phyloP scores from a whole-genome alignment of 92 coral and sea anemone species.

The Scolanthus callimorphus region DNA sequence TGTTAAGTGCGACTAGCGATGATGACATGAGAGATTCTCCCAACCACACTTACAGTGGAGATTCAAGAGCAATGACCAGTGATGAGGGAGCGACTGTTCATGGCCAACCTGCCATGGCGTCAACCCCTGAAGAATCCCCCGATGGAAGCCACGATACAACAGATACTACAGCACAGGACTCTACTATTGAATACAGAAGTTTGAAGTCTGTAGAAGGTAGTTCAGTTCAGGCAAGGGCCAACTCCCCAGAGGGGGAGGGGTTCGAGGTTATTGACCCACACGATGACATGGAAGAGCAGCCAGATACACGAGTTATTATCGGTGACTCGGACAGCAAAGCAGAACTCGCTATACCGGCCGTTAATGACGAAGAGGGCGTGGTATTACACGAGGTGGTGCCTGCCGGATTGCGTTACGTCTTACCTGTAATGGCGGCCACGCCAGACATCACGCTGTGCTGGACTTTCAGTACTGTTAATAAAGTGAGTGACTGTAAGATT shows the following conservation, averaged over 20 bases:
- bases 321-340: constrained; percentile 41
- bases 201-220: neutral
- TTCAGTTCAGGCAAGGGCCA: neutral
- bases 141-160: no score
- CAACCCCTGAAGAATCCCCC: neutral
- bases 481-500: constrained; percentile 28
- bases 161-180: no score
- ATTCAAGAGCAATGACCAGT: no score
- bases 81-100: no score
- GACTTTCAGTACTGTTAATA: constrained; percentile 66
- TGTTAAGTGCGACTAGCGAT: constrained; percentile 38
- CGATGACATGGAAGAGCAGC: constrained; percentile 34
- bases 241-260: constrained; percentile 33
- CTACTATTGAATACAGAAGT: no score
- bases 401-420: constrained; percentile 61
- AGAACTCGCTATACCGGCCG: constrained; percentile 51
- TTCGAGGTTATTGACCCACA: constrained; percentile 49
- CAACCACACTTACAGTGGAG: neutral
- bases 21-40: constrained; percentile 3
- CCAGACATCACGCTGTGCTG: constrained; percentile 63
- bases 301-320: constrained; percentile 30
- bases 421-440: constrained; percentile 64
- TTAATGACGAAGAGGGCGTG: constrained; percentile 56
- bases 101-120: neutral
- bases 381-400: constrained; percentile 48